These are phyloP conservation scores for Cydia fagiglandana DNA, from an alignment of 1,140 invertebrate genomes.

Conservation along the genomic window DNA sequence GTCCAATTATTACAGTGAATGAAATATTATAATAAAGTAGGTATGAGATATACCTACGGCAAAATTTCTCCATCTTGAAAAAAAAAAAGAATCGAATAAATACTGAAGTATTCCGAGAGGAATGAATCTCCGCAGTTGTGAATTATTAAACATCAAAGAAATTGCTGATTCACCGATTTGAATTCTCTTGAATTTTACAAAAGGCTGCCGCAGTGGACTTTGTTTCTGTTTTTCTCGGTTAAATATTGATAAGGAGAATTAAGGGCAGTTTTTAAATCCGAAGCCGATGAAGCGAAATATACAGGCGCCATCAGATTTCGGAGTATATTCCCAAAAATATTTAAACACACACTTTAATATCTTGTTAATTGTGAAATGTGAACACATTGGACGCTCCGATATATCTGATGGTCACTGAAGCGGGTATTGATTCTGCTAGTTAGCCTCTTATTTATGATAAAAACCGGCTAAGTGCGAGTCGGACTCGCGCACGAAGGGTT, in stretches of 20 bases:
- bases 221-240: not conserved
- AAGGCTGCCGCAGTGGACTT: not conserved
- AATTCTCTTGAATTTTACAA: slow-evolving; percentile 2
- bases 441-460: no score
- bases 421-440: no score
- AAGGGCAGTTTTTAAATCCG: not conserved
- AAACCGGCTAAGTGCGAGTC: no score
- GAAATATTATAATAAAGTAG: not conserved
- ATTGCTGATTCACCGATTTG: not conserved
- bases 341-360: no score
- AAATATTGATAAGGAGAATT: not conserved
- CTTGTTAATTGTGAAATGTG: no score
- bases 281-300: no score
- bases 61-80: not conserved
- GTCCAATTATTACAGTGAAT: not conserved
- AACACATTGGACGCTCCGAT: no score
- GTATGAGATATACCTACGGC: not conserved
- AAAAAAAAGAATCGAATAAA: not conserved
- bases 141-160: not conserved
- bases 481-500: no score
- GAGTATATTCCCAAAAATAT: no score
- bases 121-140: not conserved
- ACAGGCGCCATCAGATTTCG: no score
- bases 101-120: not conserved
- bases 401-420: no score